phyloP scores from a whole-genome alignment of 2,113 vertebrate species.

The Promerops cafer region DNA sequence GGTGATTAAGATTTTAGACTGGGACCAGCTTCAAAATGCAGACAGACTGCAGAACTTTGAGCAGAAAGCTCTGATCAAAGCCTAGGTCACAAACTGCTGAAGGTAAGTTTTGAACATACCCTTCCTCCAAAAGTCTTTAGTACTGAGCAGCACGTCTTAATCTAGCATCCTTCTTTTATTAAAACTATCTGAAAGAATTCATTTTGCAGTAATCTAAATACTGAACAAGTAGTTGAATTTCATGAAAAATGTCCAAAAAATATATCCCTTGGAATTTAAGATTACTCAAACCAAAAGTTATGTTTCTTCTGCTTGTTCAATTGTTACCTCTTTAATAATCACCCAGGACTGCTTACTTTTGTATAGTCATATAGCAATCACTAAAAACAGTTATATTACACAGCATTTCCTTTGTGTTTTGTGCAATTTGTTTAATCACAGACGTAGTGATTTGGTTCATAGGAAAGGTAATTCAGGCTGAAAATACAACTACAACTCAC shows the following conservation, averaged over 20 bases:
- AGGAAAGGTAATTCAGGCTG: background rate
- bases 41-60: background rate
- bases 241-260: background rate
- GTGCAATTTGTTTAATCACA: background rate
- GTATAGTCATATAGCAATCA: background rate
- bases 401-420: background rate
- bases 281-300: background rate
- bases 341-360: background rate
- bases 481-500: background rate
- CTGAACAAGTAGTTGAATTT: background rate
- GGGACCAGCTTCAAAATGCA: background rate
- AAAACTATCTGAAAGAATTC: background rate
- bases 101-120: background rate
- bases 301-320: background rate
- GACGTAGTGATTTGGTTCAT: background rate
- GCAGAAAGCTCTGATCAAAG: background rate
- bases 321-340: background rate
- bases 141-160: background rate
- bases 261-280: background rate
- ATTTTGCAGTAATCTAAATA: background rate
- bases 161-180: background rate
- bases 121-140: background rate
- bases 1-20: background rate
- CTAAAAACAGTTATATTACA: background rate
- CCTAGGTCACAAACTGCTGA: background rate